A percentile compares a stretch with the other conserved stretches of the same genome.
Evolutionary conservation across 2,888 invertebrate genomes (phyloP).

Genomic region (Xanthorhoe designata): DNA sequence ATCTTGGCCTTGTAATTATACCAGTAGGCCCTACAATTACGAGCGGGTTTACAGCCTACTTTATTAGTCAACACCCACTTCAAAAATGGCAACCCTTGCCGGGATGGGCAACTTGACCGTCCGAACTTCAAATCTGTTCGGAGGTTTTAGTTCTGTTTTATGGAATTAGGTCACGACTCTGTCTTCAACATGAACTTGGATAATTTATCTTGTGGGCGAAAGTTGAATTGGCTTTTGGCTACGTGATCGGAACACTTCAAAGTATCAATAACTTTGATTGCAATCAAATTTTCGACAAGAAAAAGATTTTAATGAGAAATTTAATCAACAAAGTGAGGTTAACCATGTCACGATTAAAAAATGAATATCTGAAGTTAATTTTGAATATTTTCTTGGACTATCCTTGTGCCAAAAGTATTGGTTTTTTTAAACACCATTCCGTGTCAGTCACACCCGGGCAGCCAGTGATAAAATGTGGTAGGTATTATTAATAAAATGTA

Average conservation of each 20-base stretch:
- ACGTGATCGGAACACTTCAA: neutral
- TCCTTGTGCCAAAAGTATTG: too few species aligned
- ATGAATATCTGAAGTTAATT: too few species aligned
- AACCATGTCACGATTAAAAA: too few species aligned
- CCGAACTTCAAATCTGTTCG: slow-evolving; percentile 49
- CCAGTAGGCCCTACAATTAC: slow-evolving; percentile 53
- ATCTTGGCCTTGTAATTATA: slow-evolving; percentile 57
- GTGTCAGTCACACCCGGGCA: too few species aligned
- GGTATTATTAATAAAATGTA: too few species aligned
- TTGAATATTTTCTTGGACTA: too few species aligned
- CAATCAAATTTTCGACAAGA: neutral
- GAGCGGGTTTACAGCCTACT: slow-evolving; percentile 45
- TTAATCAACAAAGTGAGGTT: neutral
- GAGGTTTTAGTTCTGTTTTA: slow-evolving; percentile 27
- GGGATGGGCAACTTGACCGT: slow-evolving; percentile 40
- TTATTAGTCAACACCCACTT: slow-evolving; percentile 56
- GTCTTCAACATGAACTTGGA: slow-evolving; percentile 2
- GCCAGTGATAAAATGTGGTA: too few species aligned
- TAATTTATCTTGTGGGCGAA: neutral
- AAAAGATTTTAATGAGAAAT: neutral
- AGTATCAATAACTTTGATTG: slow-evolving; percentile 1
- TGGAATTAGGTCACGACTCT: slow-evolving; percentile 6
- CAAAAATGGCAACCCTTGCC: slow-evolving; percentile 41
- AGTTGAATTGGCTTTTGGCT: neutral
- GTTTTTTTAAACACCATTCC: too few species aligned